These are phyloP conservation scores for Macrobrachium rosenbergii DNA, from an alignment of 1,140 invertebrate species.

Conservation along the genomic window DNA sequence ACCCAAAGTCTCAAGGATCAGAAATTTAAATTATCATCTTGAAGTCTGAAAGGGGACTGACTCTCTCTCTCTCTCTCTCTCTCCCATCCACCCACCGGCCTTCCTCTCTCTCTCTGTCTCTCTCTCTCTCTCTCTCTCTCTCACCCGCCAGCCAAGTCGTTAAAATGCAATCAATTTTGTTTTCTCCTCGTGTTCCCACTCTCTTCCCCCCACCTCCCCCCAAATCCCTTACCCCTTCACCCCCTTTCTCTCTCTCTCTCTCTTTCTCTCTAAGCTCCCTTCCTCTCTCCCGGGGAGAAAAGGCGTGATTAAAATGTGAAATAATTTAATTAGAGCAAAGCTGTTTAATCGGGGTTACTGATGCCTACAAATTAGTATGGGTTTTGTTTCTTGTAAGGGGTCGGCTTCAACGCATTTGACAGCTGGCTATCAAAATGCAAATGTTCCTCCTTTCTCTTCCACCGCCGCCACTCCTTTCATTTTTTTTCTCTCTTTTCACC, in stretches of 20 bases:
- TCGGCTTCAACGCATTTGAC: conserved; percentile 15
- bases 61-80: too few relatives aligned
- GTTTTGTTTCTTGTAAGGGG: conserved; percentile 47
- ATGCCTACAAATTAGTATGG: conserved; percentile 48
- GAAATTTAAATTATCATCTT: conserved; percentile 48
- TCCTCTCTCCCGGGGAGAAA: conserved; percentile 12
- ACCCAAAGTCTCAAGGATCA: conserved; percentile 45
- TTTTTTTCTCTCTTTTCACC: background rate
- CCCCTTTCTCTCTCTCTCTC: background rate
- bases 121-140: too few relatives aligned
- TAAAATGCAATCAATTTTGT: conserved; percentile 62
- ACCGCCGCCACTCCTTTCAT: background rate
- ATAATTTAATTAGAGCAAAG: conserved; percentile 54
- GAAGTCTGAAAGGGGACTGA: background rate
- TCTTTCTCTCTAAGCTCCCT: background rate
- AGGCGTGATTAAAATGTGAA: conserved; percentile 51
- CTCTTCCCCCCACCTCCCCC: background rate
- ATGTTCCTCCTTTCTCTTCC: conserved; percentile 2
- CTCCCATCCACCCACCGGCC: too few relatives aligned
- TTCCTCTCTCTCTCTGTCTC: too few relatives aligned
- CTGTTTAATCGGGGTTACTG: conserved; percentile 53
- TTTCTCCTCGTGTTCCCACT: conserved; percentile 48
- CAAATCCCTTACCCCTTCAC: too few relatives aligned
- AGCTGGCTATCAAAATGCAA: conserved; percentile 43
- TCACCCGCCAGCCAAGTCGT: conserved; percentile 36